A percentile compares a stretch with the other conserved stretches of the same genome.
Conservation (phyloP, 2,888 invertebrate genomes). For the Oconnorella tubifera region DNA sequence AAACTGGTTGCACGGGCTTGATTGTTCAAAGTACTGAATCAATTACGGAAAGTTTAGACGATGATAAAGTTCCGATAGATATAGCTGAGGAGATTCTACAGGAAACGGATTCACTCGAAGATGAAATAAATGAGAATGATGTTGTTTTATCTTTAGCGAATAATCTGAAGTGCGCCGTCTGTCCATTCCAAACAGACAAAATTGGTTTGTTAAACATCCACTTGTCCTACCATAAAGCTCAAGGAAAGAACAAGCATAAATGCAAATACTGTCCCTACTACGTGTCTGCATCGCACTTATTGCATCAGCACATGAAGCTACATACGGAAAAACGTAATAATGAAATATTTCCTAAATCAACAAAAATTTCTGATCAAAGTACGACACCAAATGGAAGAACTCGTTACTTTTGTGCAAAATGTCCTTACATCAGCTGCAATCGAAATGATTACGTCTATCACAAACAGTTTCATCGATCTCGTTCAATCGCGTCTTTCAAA, state of each 20-base stretch:
- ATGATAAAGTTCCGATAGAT: too few relatives aligned
- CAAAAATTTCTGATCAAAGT: too few relatives aligned
- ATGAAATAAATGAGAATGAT: too few relatives aligned
- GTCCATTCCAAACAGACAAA: conserved; percentile 63
- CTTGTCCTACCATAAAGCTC: conserved; percentile 68
- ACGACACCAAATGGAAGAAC: conserved; percentile 8
- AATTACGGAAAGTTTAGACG: too few relatives aligned
- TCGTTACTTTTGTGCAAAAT: conserved; percentile 70
- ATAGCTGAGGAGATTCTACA: too few relatives aligned
- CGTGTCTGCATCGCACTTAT: conserved; percentile 59
- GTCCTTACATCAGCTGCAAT: conserved; percentile 80
- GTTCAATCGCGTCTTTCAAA: conserved; percentile 67
- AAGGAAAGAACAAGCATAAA: conserved; percentile 68
- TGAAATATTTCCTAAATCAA: too few relatives aligned
- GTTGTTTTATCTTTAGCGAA: too few relatives aligned
- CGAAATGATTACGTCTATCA: conserved; percentile 82
- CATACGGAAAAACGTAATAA: too few relatives aligned
- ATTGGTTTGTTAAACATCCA: conserved; percentile 56
- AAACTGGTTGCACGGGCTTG: too few relatives aligned
- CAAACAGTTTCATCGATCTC: conserved; percentile 75
- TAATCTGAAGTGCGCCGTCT: conserved; percentile 45
- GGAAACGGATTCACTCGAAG: too few relatives aligned
- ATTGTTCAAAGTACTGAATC: too few relatives aligned
- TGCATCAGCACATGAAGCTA: conserved; percentile 67
- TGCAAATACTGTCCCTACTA: conserved; percentile 78